Conservation (phyloP, 2,888 invertebrate species). For the Leptopterna dolabrata region DNA sequence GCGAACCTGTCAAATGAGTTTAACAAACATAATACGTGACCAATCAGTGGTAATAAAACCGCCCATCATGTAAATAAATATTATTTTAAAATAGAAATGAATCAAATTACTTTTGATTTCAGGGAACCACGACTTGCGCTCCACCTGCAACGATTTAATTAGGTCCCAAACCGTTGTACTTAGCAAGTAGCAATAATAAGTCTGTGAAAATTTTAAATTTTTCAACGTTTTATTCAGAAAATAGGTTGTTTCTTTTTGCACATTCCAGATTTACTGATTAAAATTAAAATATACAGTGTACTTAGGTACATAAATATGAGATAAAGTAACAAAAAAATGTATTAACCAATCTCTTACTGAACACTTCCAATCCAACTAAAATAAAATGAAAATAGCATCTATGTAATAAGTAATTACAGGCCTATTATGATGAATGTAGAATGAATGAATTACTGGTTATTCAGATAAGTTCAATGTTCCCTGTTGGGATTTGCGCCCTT, state of each 20-base stretch:
- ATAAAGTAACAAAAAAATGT: not conserved
- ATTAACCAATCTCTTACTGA: not conserved
- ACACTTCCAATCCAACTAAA: not conserved
- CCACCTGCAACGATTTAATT: too few relatives aligned
- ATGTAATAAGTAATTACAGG: not conserved
- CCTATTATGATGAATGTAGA: not conserved
- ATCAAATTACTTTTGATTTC: too few relatives aligned
- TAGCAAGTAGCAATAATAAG: not conserved
- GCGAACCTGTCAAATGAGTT: too few relatives aligned
- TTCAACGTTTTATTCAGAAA: slow-evolving; percentile 33
- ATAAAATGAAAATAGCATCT: not conserved
- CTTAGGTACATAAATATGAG: not conserved
- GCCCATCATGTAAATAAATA: too few relatives aligned
- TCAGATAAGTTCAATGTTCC: too few relatives aligned
- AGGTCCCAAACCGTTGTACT: not conserved
- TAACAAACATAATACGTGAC: too few relatives aligned
- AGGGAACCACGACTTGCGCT: too few relatives aligned
- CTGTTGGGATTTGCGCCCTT: too few relatives aligned
- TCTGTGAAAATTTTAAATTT: not conserved
- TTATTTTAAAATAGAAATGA: too few relatives aligned
- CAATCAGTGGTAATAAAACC: too few relatives aligned
- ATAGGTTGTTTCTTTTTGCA: slow-evolving; percentile 32
- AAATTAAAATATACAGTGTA: slow-evolving; percentile 14
- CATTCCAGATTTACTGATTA: slow-evolving; percentile 20
- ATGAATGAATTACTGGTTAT: not conserved